Evolutionary conservation across 2,797 vertebrate genomes (phyloP), one percentile per base, ranked within the genome.

Genomic region (Gymnothorax reevesii): DNA sequence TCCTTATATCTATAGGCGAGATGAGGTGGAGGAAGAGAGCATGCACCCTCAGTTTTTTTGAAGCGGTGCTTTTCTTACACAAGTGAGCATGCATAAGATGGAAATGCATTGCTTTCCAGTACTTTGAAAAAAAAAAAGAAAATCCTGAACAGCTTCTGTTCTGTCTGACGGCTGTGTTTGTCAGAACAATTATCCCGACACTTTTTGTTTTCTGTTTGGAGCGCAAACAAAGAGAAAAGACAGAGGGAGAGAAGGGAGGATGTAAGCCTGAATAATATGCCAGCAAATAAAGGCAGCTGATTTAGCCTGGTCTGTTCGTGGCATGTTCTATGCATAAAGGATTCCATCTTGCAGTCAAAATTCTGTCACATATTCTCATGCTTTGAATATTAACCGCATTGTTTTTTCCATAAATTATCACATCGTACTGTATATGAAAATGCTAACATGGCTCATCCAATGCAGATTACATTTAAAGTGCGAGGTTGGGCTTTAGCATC

Each of bases 151-250:
- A n/a, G 62, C 20, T 66, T 66, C 20, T n/a, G 62, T 66, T 66
- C 4, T n/a, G 0, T 4, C 6, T n/a, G 62, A 66, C 62, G 22
- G 62, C 20, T 66, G 20, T n/a, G 62, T 66, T 66, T 7, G 62
- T 66, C 62, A 7, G n/a, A 66, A 66, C 62, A 66, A 66, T 66
- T 79, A 82, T 82, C 54, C 42, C 79, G 84, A 20, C 85, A 17
- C 42, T 22, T 59, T 54, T 85, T 66, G 62, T 66, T 0, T n/a
- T n/a, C 84, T 25, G 62, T 80, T 73, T 79, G 33, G 85, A 64
- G 80, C 60, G 59, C 57, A 80, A 82, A 86, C 75, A 86, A 86
- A 86, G 85, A 59, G 27, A 49, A 73, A 42, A 22, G 15, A 20
- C 33, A 33, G 55, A 49, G 57, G 54, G 54, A 77, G 4, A 55